Conservation (phyloP, 2,888 invertebrate genomes). For the Chymomyza caudatula region DNA sequence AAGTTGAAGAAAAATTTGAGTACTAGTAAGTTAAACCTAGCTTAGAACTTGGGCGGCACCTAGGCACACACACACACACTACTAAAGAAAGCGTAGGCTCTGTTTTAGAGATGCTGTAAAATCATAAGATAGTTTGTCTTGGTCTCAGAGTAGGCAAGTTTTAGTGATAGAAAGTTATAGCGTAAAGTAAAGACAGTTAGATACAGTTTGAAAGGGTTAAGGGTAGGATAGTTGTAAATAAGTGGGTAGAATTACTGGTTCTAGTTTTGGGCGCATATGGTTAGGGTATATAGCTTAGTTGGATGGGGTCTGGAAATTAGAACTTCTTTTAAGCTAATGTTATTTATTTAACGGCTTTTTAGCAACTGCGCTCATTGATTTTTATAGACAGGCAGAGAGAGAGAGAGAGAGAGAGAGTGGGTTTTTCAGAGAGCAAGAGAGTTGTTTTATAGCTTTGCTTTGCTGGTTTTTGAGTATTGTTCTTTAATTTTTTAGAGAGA, state of each 20-base stretch:
- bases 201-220: constrained; percentile 12
- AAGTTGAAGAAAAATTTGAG: constrained; percentile 12
- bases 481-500: constrained; percentile 38
- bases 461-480: constrained; percentile 30
- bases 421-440: constrained; percentile 19
- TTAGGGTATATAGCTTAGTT: constrained; percentile 25
- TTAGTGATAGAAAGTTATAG: constrained; percentile 6
- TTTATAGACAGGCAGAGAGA: constrained; percentile 22
- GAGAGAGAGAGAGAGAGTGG: constrained; percentile 19
- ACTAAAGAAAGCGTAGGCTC: constrained; percentile 38
- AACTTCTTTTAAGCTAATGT: constrained; percentile 54
- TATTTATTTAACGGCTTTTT: constrained; percentile 58
- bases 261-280: constrained; percentile 7
- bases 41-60: constrained; percentile 47
- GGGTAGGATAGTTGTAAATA: not conserved
- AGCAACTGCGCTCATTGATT: constrained; percentile 54
- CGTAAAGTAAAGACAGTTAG: constrained; percentile 23
- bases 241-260: not conserved
- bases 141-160: constrained; percentile 14
- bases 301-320: constrained; percentile 34
- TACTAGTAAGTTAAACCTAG: constrained; percentile 34
- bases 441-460: constrained; percentile 30
- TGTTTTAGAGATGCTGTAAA: constrained; percentile 27
- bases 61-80: constrained; percentile 43
- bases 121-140: constrained; percentile 49